Evolutionary conservation across 2,888 invertebrate species (phyloP).

Genomic region (Drosophila subquinaria): DNA sequence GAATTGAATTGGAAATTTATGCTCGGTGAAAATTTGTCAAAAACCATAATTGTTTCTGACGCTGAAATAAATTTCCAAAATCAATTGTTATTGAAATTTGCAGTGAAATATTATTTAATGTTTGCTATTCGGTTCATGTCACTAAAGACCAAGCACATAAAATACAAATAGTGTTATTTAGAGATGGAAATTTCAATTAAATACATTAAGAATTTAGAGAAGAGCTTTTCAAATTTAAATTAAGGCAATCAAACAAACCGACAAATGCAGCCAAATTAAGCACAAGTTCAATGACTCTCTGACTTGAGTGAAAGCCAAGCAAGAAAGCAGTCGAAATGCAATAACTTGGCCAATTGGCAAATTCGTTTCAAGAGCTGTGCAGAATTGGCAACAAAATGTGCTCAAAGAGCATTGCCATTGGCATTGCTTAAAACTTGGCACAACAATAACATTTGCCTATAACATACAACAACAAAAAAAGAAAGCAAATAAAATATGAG

Average conservation of each 20-base stretch:
- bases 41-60: not conserved
- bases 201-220: not conserved
- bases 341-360: slow-evolving; percentile 63
- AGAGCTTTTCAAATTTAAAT: slow-evolving; percentile 37
- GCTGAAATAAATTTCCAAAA: not conserved
- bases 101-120: slow-evolving; percentile 2
- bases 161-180: slow-evolving; percentile 1
- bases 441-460: slow-evolving; percentile 42
- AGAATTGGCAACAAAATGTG: slow-evolving; percentile 70
- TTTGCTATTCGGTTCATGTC: not conserved
- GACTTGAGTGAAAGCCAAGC: slow-evolving; percentile 37
- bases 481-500: not conserved
- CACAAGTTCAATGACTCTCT: slow-evolving; percentile 59
- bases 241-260: slow-evolving; percentile 6
- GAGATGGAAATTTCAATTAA: not conserved
- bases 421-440: slow-evolving; percentile 59
- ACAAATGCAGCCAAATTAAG: slow-evolving; percentile 16
- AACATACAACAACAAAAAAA: slow-evolving; percentile 29
- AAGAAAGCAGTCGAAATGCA: slow-evolving; percentile 39
- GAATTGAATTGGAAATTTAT: slow-evolving; percentile 27
- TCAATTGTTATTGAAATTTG: not conserved
- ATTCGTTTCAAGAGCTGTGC: slow-evolving; percentile 46
- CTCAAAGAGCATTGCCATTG: slow-evolving; percentile 58
- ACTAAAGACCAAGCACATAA: slow-evolving; percentile 10
- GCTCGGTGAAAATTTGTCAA: slow-evolving; percentile 8